Base-by-base conservation (phyloP, 2,113 vertebrate genomes). In the Hiodon tergisus region DNA sequence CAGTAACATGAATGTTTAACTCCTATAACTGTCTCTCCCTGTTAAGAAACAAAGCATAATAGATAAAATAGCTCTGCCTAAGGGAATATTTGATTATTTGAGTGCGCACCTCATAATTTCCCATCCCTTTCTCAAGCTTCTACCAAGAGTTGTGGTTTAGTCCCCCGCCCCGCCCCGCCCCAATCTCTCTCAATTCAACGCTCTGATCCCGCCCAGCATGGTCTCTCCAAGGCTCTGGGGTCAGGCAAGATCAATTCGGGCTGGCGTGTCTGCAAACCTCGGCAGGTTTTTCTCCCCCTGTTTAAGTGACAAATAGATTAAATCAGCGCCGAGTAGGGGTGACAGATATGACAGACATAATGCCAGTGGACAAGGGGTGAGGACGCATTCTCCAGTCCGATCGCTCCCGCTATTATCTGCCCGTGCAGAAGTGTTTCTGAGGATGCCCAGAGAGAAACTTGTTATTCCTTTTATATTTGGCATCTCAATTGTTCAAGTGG, bases 301-400 rank as follows among this genome's bases (percentile, higher is more conserved):
- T 75, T 87, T 83, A 81, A 81, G 80, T 72, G 80, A 82, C 76
- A 81, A 81, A 82, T 79, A 83, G 76, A 86, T 86, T 76, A 75
- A 84, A 87, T 89, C 81, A 81, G 68, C 46, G 57, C 67, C 72
- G 68, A 62, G 58, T 16, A 9, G 6, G 67, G 71, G 67, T 67
- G 74, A 74, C 7, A 16, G 76, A 51, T 46, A 50, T 51, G 71
- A 74, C 74, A 74, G 74, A 59, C 55, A 58, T 17, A 14, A 51
- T 10, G 5, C 48, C 51, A n/a, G 4, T 6, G 46, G 66, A 31
- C 55, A 69, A 17, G 5, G 70, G 53, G 59, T 55, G 31, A 65
- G 71, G 48, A 6, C 14, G 59, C 3, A 17, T 68, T 55, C 10
- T 13, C 8, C 17, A 46, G 57, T 47, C 14, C 52, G 3, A 31